Base-by-base conservation (phyloP, 2,797 vertebrate genomes). In the Brachyalestes nurse region DNA sequence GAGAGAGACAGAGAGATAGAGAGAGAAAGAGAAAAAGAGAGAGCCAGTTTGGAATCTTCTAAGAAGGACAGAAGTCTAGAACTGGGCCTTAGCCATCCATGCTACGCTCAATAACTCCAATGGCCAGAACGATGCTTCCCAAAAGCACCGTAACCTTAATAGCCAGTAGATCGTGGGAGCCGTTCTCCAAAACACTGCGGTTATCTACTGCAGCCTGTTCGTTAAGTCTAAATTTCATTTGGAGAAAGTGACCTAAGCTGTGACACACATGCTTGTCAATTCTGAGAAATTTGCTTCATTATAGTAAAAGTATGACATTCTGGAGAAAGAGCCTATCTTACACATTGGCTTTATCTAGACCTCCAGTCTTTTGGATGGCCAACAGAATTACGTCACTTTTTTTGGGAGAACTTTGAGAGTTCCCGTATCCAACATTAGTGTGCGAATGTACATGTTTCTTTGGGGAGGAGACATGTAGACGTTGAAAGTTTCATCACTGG, bases 401-500 rank as follows among this genome's bases (percentile, higher is more conserved):
- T 8, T 42, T 58, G 71, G 40, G 47, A 61, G 72, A 57, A 65
- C 21, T 40, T 64, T 23, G 28, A 21, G 71, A 25, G 69, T 78
- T 85, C 81, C 81, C 78, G 77, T 78, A 55, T 84, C 53, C 45
- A 51, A 67, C 57, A 58, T 70, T 55, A 77, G 60, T 53, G 23
- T 51, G 60, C 28, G 45, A 64, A 42, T 64, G 73, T 64, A 16
- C 45, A 17, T 38, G 34, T 75, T 40, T 28, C 25, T 8, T 14
- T 51, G 23, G 87, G 87, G 79, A 84, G 89, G 77, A 89, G 86
- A 85, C 87, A 87, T 85, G 89, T 82, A 88, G 87, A 91, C 88
- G 86, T 88, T 89, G 83, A 87, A 92, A 90, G 88, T 91, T 91
- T 92, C 87, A 90, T 84, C 81, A 65, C 69, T 55, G 77, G 87